Evolutionary conservation across 2,797 vertebrate species (phyloP).

Genomic region (Scomberomorus guttatus): DNA sequence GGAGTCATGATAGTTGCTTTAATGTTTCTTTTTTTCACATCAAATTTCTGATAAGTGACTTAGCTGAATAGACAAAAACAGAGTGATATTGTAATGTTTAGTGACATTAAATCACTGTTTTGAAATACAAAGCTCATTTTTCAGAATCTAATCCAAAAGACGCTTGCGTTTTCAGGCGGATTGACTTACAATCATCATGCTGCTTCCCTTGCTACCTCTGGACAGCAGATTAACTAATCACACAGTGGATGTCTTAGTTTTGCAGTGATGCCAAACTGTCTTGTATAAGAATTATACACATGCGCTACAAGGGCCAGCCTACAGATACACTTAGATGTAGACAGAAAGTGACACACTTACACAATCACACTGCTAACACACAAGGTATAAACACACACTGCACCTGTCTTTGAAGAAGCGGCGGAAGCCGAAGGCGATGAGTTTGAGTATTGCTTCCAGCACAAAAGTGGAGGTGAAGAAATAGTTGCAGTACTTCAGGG

Average conservation of each 20-base stretch:
- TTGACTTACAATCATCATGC: not conserved
- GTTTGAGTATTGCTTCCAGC: conserved; percentile 94
- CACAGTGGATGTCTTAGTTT: not conserved
- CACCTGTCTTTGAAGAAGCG: conserved; percentile 99
- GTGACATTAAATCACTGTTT: conserved; percentile 6
- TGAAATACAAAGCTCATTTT: conserved; percentile 17
- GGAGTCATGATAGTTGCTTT: not conserved
- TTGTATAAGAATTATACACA: not conserved
- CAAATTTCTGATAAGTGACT: conserved; percentile 27
- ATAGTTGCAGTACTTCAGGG: conserved; percentile 99
- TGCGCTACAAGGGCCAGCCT: not conserved
- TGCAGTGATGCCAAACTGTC: not conserved
- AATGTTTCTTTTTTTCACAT: conserved; percentile 41
- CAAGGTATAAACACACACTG: conserved; percentile 31
- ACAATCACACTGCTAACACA: conserved; percentile 1
- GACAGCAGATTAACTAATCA: conserved; percentile 13
- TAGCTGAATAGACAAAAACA: conserved; percentile 26
- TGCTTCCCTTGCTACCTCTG: not conserved
- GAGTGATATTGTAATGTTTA: conserved; percentile 4
- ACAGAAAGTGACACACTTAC: conserved; percentile 16
- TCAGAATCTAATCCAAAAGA: conserved; percentile 2
- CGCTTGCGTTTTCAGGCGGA: conserved; percentile 3
- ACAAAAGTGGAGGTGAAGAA: conserved; percentile 98
- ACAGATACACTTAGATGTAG: not conserved
- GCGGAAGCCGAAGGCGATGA: conserved; percentile 95